phyloP scores from a whole-genome alignment of 1,140 invertebrate genomes.

The Drosophila asahinai region DNA sequence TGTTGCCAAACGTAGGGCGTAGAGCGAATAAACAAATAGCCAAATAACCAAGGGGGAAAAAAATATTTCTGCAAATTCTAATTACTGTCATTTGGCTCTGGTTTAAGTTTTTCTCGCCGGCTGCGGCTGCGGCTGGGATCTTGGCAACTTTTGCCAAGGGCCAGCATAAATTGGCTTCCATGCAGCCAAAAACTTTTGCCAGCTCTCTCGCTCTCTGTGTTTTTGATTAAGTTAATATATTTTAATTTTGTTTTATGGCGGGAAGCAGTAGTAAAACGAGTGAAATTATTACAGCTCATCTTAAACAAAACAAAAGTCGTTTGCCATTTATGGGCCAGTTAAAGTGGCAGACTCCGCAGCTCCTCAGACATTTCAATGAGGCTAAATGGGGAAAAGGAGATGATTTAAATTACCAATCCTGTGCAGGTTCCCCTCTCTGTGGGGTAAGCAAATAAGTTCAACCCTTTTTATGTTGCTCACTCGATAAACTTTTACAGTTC shows the following conservation, averaged over 20 bases:
- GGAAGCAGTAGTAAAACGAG: conserved; percentile 38
- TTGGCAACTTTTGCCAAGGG: conserved; percentile 47
- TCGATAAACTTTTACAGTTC: conserved; percentile 67
- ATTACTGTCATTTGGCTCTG: conserved; percentile 78
- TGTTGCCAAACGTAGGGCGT: conserved; percentile 39
- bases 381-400: conserved; percentile 7
- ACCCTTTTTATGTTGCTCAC: conserved; percentile 61
- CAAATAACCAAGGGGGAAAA: conserved; percentile 22
- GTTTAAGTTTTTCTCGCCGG: conserved; percentile 46
- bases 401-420: conserved; percentile 50
- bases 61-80: conserved; percentile 71
- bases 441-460: conserved; percentile 28
- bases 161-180: conserved; percentile 49
- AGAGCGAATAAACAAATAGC: conserved; percentile 31
- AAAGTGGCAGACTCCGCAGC: conserved; percentile 9
- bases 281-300: conserved; percentile 47
- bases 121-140: conserved; percentile 14
- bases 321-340: conserved; percentile 31
- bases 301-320: conserved; percentile 46
- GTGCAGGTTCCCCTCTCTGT: neutral
- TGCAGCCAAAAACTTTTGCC: conserved; percentile 43
- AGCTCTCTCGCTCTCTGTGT: neutral
- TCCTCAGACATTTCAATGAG: conserved; percentile 11
- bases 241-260: conserved; percentile 52
- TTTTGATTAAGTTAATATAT: conserved; percentile 57